A percentile compares a stretch with the other conserved stretches of the same genome.
phyloP scores from a whole-genome alignment of 2,113 vertebrate species.

The Lampris megalopsis region DNA sequence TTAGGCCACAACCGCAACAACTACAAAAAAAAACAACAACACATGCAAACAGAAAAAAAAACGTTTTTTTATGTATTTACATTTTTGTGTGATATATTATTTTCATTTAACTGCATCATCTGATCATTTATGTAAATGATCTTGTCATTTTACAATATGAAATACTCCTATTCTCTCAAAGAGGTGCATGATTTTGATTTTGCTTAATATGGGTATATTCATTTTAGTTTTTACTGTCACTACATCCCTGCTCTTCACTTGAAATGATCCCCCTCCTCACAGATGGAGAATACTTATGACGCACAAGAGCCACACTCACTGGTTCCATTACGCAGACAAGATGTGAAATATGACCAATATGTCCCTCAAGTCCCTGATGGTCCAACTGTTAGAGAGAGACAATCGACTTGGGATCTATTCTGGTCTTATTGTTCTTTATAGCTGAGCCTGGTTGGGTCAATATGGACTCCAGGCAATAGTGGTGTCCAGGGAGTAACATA shows the following conservation, averaged over 20 bases:
- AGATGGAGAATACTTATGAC: slow-evolving; percentile 65
- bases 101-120: too few relatives aligned
- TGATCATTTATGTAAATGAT: too few relatives aligned
- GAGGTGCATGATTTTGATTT: background rate
- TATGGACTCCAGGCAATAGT: slow-evolving; percentile 32
- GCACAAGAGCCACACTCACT: slow-evolving; percentile 59
- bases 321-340: slow-evolving; percentile 79
- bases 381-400: slow-evolving; percentile 34
- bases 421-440: slow-evolving; percentile 54
- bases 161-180: background rate
- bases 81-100: too few relatives aligned
- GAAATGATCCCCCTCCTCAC: slow-evolving; percentile 30
- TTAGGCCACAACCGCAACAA: too few relatives aligned
- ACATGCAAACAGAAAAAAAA: too few relatives aligned
- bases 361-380: slow-evolving; percentile 52
- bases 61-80: too few relatives aligned
- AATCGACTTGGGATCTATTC: slow-evolving; percentile 43
- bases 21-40: too few relatives aligned
- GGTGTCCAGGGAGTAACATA: slow-evolving; percentile 53
- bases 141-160: background rate
- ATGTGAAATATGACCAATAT: slow-evolving; percentile 73
- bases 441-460: slow-evolving; percentile 37
- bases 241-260: background rate
- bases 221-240: slow-evolving; percentile 14
- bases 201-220: background rate